Conservation (phyloP, 2,888 invertebrate genomes). For the Penaeus monodon region DNA sequence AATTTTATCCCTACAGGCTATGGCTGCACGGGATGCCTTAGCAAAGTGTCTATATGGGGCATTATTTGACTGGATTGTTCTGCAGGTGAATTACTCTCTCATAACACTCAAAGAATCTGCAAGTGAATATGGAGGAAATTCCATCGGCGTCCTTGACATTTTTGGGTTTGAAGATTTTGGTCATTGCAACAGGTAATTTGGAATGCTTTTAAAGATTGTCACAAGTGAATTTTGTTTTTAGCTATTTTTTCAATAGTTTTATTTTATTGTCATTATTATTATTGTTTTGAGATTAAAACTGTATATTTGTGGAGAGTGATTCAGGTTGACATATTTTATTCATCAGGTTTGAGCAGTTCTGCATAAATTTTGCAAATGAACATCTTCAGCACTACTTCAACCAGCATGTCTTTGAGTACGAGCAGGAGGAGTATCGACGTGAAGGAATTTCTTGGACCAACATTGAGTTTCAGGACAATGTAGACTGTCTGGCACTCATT, state of each 20-base stretch:
- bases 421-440: slow-evolving; percentile 93
- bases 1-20: slow-evolving; percentile 74
- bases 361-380: slow-evolving; percentile 98
- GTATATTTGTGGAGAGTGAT: neutral
- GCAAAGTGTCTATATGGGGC: slow-evolving; percentile 97
- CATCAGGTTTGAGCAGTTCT: slow-evolving; percentile 91
- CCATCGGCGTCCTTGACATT: slow-evolving; percentile 94
- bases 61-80: slow-evolving; percentile 96
- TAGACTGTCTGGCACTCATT: slow-evolving; percentile 91
- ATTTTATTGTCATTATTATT: too few species aligned
- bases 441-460: slow-evolving; percentile 96
- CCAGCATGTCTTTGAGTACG: slow-evolving; percentile 97
- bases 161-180: slow-evolving; percentile 97
- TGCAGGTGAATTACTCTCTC: slow-evolving; percentile 94
- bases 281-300: too few species aligned
- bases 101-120: slow-evolving; percentile 84
- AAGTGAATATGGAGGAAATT: slow-evolving; percentile 88
- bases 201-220: neutral
- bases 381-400: slow-evolving; percentile 97
- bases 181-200: slow-evolving; percentile 66
- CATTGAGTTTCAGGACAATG: slow-evolving; percentile 96
- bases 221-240: too few species aligned
- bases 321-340: neutral
- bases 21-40: slow-evolving; percentile 93
- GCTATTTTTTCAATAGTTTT: too few species aligned